Conservation (phyloP, 2,113 vertebrate genomes). For the Notarius quadriscutis region DNA sequence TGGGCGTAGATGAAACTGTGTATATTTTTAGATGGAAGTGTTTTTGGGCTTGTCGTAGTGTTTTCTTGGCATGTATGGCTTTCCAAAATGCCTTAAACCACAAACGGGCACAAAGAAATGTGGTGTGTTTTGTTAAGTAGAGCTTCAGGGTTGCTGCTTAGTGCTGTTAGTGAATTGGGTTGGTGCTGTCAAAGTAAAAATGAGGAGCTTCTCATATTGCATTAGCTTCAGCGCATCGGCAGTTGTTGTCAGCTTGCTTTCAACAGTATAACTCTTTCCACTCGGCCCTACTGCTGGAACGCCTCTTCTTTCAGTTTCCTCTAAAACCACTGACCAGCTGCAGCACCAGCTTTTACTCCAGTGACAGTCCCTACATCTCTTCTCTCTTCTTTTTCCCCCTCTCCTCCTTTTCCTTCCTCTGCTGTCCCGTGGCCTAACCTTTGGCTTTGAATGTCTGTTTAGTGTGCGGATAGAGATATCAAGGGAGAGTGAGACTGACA, state of each 20-base stretch:
- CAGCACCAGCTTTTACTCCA: slow-evolving; percentile 18
- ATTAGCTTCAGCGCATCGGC: slow-evolving; percentile 68
- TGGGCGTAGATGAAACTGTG: slow-evolving; percentile 73
- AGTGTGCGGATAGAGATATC: slow-evolving; percentile 80
- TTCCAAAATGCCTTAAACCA: slow-evolving; percentile 72
- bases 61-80: slow-evolving; percentile 57
- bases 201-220: slow-evolving; percentile 68
- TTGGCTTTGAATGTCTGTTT: slow-evolving; percentile 83
- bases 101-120: slow-evolving; percentile 48
- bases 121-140: slow-evolving; percentile 52
- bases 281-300: slow-evolving; percentile 10
- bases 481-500: slow-evolving; percentile 79
- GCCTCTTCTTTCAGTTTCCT: slow-evolving; percentile 6
- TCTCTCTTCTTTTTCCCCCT: slow-evolving; percentile 11
- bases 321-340: slow-evolving; percentile 14
- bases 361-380: slow-evolving; percentile 21
- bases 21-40: slow-evolving; percentile 62
- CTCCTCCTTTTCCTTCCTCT: slow-evolving; percentile 60
- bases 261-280: slow-evolving; percentile 24
- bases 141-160: slow-evolving; percentile 65
- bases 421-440: slow-evolving; percentile 57
- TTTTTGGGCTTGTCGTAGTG: slow-evolving; percentile 32
- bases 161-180: slow-evolving; percentile 34
- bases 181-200: slow-evolving; percentile 63
- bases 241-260: slow-evolving; percentile 58